Percentiles rank a stretch among this genome's conserved stretches.
Conservation (phyloP, 2,113 vertebrate species). For the Scophthalmus maximus region DNA sequence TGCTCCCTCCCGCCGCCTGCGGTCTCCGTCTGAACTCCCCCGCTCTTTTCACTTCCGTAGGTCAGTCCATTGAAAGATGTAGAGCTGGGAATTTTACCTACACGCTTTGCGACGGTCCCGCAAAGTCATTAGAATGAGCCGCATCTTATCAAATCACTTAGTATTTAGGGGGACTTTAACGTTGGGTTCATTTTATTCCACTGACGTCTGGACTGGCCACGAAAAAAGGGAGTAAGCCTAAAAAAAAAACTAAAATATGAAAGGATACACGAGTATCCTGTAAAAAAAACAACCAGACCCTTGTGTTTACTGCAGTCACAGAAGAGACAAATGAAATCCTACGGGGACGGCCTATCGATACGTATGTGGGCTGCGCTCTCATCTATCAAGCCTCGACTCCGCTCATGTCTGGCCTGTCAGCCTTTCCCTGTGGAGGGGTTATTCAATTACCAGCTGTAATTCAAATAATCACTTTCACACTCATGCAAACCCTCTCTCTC, state of each 20-base stretch:
- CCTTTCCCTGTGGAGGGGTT: slow-evolving; percentile 61
- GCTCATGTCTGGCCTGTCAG: slow-evolving; percentile 67
- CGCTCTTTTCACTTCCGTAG: slow-evolving; percentile 34
- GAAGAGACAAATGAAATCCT: slow-evolving; percentile 19
- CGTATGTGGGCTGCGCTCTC: slow-evolving; percentile 15
- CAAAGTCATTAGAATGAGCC: slow-evolving; percentile 32
- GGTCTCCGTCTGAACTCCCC: slow-evolving; percentile 31
- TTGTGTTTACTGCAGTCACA: slow-evolving; percentile 1
- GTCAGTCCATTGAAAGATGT: slow-evolving; percentile 47
- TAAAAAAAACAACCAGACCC: not conserved
- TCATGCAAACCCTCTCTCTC: slow-evolving; percentile 1
- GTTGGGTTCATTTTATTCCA: not conserved
- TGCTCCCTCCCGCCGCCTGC: slow-evolving; percentile 36
- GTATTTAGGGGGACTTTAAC: not conserved
- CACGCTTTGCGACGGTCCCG: slow-evolving; percentile 9
- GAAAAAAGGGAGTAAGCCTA: too few species aligned
- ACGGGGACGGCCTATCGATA: slow-evolving; percentile 10
- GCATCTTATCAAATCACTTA: slow-evolving; percentile 31
- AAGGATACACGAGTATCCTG: not conserved
- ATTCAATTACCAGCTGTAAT: slow-evolving; percentile 77
- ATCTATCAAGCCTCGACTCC: slow-evolving; percentile 53
- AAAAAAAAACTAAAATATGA: not conserved
- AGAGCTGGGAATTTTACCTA: slow-evolving; percentile 18
- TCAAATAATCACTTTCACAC: slow-evolving; percentile 72
- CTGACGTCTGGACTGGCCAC: not conserved